These are phyloP conservation scores for Corydoras maculifer DNA, from an alignment of 2,113 vertebrate genomes.

Conservation along the genomic window DNA sequence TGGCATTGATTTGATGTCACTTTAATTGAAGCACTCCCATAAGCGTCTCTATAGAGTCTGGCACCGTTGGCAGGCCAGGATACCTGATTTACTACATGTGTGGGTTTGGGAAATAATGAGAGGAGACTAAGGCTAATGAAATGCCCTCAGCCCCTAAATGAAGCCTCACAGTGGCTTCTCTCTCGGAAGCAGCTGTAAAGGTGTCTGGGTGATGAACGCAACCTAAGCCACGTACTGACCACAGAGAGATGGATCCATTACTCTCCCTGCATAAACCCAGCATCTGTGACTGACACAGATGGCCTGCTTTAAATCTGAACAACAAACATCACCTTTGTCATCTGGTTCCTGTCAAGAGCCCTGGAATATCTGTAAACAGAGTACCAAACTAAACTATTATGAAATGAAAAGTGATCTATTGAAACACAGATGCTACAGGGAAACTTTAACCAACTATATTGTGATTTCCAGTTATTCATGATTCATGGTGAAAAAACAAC, in stretches of 20 bases:
- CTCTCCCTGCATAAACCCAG: conserved; percentile 31
- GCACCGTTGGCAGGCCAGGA: neutral
- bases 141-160: conserved; percentile 24
- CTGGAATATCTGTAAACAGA: neutral
- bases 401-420: no score
- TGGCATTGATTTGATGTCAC: conserved; percentile 25
- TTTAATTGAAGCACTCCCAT: conserved; percentile 23
- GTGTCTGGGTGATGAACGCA: conserved; percentile 44
- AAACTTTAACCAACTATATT: no score
- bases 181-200: conserved; percentile 37
- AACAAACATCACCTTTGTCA: conserved; percentile 1
- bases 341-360: neutral
- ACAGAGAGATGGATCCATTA: conserved; percentile 33
- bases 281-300: conserved; percentile 23
- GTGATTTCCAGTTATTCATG: no score
- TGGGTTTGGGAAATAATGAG: conserved; percentile 20
- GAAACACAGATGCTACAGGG: no score
- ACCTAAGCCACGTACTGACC: conserved; percentile 29
- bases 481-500: no score
- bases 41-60: conserved; percentile 19
- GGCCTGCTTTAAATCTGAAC: conserved; percentile 33
- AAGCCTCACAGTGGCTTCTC: conserved; percentile 16
- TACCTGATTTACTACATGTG: conserved; percentile 22
- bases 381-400: neutral
- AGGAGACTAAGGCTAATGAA: conserved; percentile 30